Percentiles rank a stretch among this genome's conserved stretches.
Evolutionary conservation across 2,888 invertebrate species (phyloP).

Genomic region (Leptinotarsa peninsularis): DNA sequence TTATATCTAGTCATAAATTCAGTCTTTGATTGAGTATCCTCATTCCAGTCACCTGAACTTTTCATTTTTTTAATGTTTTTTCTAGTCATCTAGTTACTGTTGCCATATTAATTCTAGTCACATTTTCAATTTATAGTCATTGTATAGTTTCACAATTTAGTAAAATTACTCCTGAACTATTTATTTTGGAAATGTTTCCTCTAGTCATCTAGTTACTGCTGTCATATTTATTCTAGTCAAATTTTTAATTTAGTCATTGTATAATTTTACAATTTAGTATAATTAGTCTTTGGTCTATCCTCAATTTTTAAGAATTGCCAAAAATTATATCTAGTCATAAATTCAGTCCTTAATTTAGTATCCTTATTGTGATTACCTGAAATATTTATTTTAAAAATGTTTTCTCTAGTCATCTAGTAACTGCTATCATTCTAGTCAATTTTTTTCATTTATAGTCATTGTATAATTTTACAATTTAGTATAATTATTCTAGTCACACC

Average conservation of each 20-base stretch:
- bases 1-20: too few species aligned
- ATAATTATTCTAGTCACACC: not conserved
- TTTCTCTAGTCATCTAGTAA: slow-evolving; percentile 14
- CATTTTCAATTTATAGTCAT: not conserved
- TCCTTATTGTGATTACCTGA: too few species aligned
- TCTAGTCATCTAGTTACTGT: not conserved
- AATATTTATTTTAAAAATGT: not conserved
- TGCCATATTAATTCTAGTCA: not conserved
- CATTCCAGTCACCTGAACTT: too few species aligned
- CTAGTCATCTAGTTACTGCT: slow-evolving; percentile 1
- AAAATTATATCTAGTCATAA: too few species aligned
- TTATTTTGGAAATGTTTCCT: not conserved
- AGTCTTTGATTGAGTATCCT: too few species aligned
- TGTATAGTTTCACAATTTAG: not conserved
- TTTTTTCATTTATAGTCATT: not conserved
- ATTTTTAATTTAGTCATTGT: not conserved
- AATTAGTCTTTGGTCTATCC: not conserved
- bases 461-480: not conserved
- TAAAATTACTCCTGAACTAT: not conserved
- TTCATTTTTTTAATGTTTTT: not conserved
- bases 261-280: not conserved
- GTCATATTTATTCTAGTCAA: not conserved
- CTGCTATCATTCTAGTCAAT: not conserved
- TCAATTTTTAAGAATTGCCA: too few species aligned
- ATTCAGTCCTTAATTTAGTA: too few species aligned